phyloP scores from a whole-genome alignment of 2,888 invertebrate species.

The Therioaphis trifolii region DNA sequence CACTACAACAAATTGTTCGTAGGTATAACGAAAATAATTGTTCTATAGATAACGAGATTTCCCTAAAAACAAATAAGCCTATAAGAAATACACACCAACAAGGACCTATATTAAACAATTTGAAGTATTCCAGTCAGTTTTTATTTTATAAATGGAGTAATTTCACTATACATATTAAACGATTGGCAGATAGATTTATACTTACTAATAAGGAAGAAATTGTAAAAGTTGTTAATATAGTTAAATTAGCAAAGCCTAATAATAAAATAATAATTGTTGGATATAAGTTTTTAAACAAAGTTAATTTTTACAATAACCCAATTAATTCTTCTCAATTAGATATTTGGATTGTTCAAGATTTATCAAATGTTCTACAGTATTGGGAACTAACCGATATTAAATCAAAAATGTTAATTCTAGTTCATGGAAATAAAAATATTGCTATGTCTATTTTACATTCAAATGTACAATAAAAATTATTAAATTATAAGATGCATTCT shows the following conservation, averaged over 20 bases:
- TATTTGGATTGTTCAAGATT: slow-evolving; percentile 11
- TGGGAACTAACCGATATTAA: slow-evolving; percentile 7
- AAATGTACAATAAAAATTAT: too few species aligned
- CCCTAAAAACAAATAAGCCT: too few species aligned
- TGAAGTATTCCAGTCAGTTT: neutral
- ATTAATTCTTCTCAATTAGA: slow-evolving; percentile 10
- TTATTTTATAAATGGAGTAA: slow-evolving; percentile 1
- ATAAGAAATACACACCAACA: too few species aligned
- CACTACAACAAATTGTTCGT: too few species aligned
- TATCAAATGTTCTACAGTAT: slow-evolving; percentile 10
- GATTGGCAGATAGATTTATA: slow-evolving; percentile 19
- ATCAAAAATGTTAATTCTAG: slow-evolving; percentile 9
- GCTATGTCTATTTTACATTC: slow-evolving; percentile 3
- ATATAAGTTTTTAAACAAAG: too few species aligned
- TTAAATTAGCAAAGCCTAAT: too few species aligned
- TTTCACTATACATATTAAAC: slow-evolving; percentile 14
- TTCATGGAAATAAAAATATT: slow-evolving; percentile 5
- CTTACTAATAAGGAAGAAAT: slow-evolving; percentile 7
- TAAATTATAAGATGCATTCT: too few species aligned
- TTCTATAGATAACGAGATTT: too few species aligned
- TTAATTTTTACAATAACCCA: slow-evolving; percentile 5
- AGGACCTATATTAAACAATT: neutral
- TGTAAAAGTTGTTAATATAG: neutral
- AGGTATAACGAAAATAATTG: too few species aligned
- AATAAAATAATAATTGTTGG: too few species aligned